A percentile compares a stretch with the other conserved stretches of the same genome.
Evolutionary conservation across 2,888 invertebrate species (phyloP).

Genomic region (Cerastis rubricosa): DNA sequence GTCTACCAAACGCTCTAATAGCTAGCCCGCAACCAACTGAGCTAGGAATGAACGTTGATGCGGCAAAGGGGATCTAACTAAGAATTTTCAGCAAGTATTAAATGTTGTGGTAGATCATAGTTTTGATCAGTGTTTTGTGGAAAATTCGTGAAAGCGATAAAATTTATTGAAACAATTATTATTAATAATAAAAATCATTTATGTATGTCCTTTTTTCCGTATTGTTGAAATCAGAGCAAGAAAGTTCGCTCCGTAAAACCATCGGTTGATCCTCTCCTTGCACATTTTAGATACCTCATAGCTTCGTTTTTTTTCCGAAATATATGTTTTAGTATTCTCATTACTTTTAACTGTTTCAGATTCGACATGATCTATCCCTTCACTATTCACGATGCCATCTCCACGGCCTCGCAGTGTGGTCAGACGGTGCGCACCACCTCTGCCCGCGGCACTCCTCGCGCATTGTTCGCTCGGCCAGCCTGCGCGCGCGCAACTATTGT

Average conservation of each 20-base stretch:
- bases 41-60: slow-evolving; percentile 43
- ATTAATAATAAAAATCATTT: not conserved
- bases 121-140: not conserved
- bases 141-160: not conserved
- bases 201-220: not conserved
- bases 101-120: not conserved
- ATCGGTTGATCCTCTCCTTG: not conserved
- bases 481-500: slow-evolving; percentile 72
- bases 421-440: slow-evolving; percentile 48
- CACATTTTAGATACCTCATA: not conserved
- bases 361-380: slow-evolving; percentile 21
- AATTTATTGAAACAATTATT: not conserved
- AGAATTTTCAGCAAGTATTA: not conserved
- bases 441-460: slow-evolving; percentile 71
- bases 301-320: not conserved
- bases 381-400: slow-evolving; percentile 52
- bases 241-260: not conserved
- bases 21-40: slow-evolving; percentile 63
- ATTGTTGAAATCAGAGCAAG: not conserved
- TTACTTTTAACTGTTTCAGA: not conserved
- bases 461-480: slow-evolving; percentile 73
- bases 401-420: slow-evolving; percentile 42
- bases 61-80: slow-evolving; percentile 6
- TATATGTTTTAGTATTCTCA: not conserved
- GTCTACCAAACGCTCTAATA: slow-evolving; percentile 85